These are phyloP conservation scores for Hecatera dysodea DNA, from an alignment of 2,888 invertebrate species.

Conservation along the genomic window DNA sequence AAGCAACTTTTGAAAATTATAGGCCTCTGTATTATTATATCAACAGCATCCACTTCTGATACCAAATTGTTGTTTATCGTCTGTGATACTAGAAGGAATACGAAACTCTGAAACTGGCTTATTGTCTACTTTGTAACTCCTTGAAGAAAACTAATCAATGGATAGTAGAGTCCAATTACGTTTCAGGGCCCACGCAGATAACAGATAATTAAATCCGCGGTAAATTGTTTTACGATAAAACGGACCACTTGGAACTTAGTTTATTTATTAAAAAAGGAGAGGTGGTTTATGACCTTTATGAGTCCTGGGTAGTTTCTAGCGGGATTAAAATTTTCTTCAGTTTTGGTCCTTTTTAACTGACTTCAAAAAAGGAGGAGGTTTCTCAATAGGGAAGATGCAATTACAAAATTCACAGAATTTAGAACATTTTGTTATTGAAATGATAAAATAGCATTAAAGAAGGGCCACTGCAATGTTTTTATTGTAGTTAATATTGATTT, in stretches of 20 bases:
- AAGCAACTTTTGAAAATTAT: not conserved
- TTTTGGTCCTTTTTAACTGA: no score
- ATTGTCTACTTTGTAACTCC: conserved; percentile 12
- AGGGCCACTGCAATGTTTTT: no score
- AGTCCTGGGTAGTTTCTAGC: not conserved
- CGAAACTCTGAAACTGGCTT: conserved; percentile 1
- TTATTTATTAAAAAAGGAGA: conserved; percentile 2
- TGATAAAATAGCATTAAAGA: no score
- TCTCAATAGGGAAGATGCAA: no score
- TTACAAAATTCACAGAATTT: no score
- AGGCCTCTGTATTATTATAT: not conserved
- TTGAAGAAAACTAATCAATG: conserved; percentile 35
- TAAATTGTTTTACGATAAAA: conserved; percentile 2
- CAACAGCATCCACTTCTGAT: not conserved
- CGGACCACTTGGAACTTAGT: not conserved
- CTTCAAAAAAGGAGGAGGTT: no score
- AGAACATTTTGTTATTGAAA: no score
- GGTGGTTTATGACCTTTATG: not conserved
- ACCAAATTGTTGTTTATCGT: not conserved
- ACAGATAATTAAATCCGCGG: conserved; percentile 2
- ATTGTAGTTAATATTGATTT: no score
- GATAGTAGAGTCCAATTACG: conserved; percentile 26
- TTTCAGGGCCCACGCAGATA: not conserved
- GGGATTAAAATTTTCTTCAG: not conserved
- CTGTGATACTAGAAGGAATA: not conserved